Evolutionary conservation across 2,113 vertebrate genomes (phyloP), one percentile per base, ranked within the genome.

Genomic region (Ptyas mucosa): DNA sequence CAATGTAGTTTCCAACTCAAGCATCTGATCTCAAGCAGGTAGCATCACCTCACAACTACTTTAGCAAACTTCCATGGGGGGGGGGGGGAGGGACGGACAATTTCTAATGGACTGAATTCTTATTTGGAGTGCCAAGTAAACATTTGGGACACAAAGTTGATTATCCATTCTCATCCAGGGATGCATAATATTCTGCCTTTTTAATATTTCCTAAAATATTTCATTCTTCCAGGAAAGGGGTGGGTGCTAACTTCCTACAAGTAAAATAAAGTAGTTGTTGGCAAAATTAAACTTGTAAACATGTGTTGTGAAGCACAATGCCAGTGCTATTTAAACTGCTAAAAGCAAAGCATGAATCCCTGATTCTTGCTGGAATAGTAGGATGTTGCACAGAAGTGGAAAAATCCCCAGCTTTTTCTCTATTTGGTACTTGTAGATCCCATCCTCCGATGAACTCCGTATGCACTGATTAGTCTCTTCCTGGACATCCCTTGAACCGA

Each of bases 401-500:
- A 89, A 5, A 26, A 93, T 61, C 46, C 89, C 43, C 29, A 87
- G 0, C 0, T 7, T 6, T 91, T 58, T 88, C 91, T 29, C 24
- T 93, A 1, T 61, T 91, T 90, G 43, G 7, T 26, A 94, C 24
- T n/a, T n/a, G 2, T 57, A 2, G 15, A 6, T 53, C 90, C 64
- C 87, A 93, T 90, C 69, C 49, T 26, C 57, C 0, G 0, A 14
- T 86, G 91, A 34, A 7, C 34, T 91, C 87, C 93, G 29, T 75
- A 93, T 87, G 46, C 64, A 55, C 39, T 92, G 55, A 92, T 93
- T 94, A 87, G 46, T 87, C 51, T 93, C 81, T 24, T 29, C 75
- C 3, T 0, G 89, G 89, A 43, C 88, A 88, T 20, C 34, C 0
- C 81, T 86, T 43, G 92, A 87, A 23, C 86, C 69, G 91, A 91